Base-by-base conservation (phyloP, 2,888 invertebrate genomes). In the Torymus aiolomorphi region DNA sequence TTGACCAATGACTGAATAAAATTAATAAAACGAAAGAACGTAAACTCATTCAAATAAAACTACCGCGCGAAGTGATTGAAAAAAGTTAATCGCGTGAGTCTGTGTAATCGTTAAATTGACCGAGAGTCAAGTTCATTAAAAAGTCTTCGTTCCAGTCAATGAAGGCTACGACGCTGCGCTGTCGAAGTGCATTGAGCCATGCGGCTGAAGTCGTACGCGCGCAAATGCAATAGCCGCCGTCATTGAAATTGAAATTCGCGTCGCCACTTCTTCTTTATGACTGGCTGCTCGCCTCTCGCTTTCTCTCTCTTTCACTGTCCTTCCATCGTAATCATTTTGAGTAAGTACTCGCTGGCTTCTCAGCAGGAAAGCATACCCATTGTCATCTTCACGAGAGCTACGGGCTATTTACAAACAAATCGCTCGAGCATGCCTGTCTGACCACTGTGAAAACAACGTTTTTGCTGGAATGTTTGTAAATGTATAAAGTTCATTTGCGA, bases 241-340 rank as follows among this genome's bases (percentile, higher is more conserved):
- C 67, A 57, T 57, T 70, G 70, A 70, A 70, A 70, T 70, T 70
- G 69, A 70, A 70, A 70, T 70, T 70, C 42, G 70, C 57, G 57
- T n/a, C 56, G 57, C 56, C 69, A 20, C 31, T 56, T 69, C 69
- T 57, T 69, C 31, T 31, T 31, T 31, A 31, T 31, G 31, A 3
- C 31, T 31, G 4, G 31, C 31, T 31, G 31, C 31, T 31, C 31
- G 31, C 1, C 31, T 31, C 31, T 3, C 31, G 31, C 31, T 42
- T 8, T 8, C 42, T 42, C 42, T 42, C 1, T 42, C 42, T 42
- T 42, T 42, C 31, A n/a, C 24, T 31, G n/a, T 31, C 31, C n/a
- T 31, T n/a, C 24, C 13, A 24, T 24, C 24, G 13, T 18, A 59
- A 11, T 16, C 16, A 56, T 16, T 56, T 8, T 42, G 42, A 42